Conservation (phyloP, 23 tunicate genomes). For the Phallusia fumigata region DNA sequence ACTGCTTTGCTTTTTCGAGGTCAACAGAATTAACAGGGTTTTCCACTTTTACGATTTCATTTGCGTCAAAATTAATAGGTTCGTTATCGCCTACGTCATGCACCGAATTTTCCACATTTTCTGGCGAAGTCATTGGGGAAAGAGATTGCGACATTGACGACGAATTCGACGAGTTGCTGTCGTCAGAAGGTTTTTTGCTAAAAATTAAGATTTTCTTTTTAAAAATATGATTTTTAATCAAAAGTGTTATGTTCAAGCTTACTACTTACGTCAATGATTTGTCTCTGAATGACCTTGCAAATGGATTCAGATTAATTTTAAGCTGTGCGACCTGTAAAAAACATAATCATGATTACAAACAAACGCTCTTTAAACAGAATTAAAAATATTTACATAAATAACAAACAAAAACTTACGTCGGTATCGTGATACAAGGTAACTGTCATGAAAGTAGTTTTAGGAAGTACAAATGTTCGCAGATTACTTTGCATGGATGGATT, state of each 20-base stretch:
- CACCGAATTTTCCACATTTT: conserved; percentile 12
- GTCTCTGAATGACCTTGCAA: conserved; percentile 54
- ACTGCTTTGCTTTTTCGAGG: conserved; percentile 36
- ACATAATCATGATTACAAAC: neutral
- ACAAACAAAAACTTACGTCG: conserved; percentile 50
- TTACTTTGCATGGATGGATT: conserved; percentile 34
- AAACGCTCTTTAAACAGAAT: neutral
- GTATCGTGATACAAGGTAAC: conserved; percentile 50
- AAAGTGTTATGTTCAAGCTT: too few relatives aligned
- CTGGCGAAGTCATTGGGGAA: conserved; percentile 26
- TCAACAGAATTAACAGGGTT: conserved; percentile 36
- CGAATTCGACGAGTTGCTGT: conserved; percentile 14
- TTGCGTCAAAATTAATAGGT: neutral
- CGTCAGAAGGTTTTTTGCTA: conserved; percentile 5
- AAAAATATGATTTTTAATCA: too few relatives aligned
- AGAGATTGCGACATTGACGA: conserved; percentile 25
- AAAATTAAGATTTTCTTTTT: too few relatives aligned
- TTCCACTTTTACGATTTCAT: conserved; percentile 33
- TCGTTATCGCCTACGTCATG: neutral
- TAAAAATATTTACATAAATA: too few relatives aligned
- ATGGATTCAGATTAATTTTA: conserved; percentile 53
- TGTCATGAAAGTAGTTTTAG: conserved; percentile 47
- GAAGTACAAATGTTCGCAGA: conserved; percentile 43
- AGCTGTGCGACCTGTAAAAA: conserved; percentile 41
- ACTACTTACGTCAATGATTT: conserved; percentile 36